Percentiles rank a stretch among this genome's conserved stretches.
Conservation (phyloP, 2,113 vertebrate species). For the Erpornis zantholeuca region DNA sequence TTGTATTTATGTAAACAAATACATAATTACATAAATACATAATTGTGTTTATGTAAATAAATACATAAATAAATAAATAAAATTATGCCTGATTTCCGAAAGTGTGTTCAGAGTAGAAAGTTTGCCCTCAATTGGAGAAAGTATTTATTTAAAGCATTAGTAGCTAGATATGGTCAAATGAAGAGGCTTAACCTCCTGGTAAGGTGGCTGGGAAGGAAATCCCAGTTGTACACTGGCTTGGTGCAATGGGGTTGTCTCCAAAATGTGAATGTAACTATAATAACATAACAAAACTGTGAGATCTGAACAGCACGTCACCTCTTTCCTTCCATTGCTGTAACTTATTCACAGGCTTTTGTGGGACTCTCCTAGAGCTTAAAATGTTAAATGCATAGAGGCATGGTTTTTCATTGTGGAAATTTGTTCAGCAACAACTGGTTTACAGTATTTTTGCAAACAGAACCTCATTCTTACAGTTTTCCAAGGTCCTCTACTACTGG, state of each 20-base stretch:
- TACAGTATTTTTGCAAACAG: not conserved
- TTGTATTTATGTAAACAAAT: too few relatives aligned
- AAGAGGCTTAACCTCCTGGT: not conserved
- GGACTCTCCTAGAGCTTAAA: not conserved
- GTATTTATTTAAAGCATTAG: not conserved
- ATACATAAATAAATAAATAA: not conserved
- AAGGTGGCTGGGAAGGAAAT: not conserved
- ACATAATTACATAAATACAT: not conserved
- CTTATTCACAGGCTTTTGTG: not conserved
- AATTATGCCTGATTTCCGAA: not conserved
- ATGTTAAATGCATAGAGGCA: not conserved
- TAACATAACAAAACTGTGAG: not conserved
- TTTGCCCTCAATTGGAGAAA: not conserved
- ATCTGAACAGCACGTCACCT: not conserved
- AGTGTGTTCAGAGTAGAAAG: not conserved
- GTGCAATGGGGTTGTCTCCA: not conserved
- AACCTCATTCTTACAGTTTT: not conserved
- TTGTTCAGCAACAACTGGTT: not conserved
- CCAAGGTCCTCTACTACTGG: not conserved
- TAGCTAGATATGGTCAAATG: not conserved
- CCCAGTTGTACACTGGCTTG: not conserved
- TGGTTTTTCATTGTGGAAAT: not conserved
- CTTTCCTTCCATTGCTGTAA: not conserved
- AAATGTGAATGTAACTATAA: not conserved
- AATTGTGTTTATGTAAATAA: too few relatives aligned